Percentiles rank a stretch among this genome's conserved stretches.
These are phyloP conservation scores for Megathymus violae DNA, from an alignment of 1,140 invertebrate genomes.

Conservation along the genomic window DNA sequence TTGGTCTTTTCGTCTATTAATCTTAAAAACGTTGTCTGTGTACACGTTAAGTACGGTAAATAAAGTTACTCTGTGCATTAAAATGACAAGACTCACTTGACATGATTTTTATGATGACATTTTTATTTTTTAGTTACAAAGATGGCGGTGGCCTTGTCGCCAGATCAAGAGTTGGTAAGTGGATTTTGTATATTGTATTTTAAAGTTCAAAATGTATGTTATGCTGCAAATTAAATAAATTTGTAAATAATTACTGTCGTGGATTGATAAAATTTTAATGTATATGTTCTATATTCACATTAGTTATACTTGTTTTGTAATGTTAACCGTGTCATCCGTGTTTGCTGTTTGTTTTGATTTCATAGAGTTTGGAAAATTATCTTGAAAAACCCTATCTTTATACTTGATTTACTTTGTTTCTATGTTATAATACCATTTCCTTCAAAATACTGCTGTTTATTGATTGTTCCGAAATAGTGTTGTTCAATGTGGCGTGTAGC, in stretches of 20 bases:
- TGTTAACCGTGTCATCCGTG: constrained; percentile 77
- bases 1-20: too few species aligned
- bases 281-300: not conserved
- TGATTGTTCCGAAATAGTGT: constrained; percentile 5
- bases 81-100: constrained; percentile 14
- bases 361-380: constrained; percentile 18
- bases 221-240: constrained; percentile 8
- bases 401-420: not conserved
- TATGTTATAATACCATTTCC: not conserved
- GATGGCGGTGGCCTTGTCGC: constrained; percentile 88
- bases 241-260: not conserved
- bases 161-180: constrained; percentile 89
- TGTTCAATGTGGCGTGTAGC: constrained; percentile 2
- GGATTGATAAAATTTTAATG: constrained; percentile 11
- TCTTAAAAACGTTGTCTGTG: too few species aligned
- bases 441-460: not conserved
- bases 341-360: constrained; percentile 81
- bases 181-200: constrained; percentile 36
- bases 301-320: constrained; percentile 28
- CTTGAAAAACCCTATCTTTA: too few species aligned
- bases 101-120: constrained; percentile 38
- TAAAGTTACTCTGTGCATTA: not conserved
- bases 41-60: too few species aligned
- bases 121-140: constrained; percentile 55
- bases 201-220: constrained; percentile 25